Conservation (phyloP, 2,888 invertebrate species). For the Romanomermis culicivorax region DNA sequence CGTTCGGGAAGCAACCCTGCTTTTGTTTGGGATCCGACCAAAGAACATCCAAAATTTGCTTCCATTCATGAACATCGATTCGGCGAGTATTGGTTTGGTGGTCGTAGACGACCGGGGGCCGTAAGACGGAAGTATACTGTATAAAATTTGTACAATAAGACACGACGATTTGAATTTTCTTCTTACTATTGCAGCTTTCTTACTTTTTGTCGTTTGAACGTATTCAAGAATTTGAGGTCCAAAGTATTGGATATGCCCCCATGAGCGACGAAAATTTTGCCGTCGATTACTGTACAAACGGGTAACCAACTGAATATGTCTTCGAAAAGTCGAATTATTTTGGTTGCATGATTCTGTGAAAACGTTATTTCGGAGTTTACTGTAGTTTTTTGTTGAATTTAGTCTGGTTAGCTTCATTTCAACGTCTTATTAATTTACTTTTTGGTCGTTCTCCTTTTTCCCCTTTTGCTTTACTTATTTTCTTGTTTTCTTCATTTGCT, state of each 20-base stretch:
- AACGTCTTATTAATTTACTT: too few species aligned
- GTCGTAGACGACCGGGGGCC: slow-evolving; percentile 51
- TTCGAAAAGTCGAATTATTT: slow-evolving; percentile 57
- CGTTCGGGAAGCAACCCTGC: slow-evolving; percentile 33
- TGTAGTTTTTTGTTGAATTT: too few species aligned
- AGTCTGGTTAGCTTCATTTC: too few species aligned
- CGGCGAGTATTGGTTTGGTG: slow-evolving; percentile 14
- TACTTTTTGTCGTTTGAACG: slow-evolving; percentile 64
- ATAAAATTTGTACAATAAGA: slow-evolving; percentile 23
- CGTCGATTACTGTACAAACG: slow-evolving; percentile 66
- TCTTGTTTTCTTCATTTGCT: too few species aligned
- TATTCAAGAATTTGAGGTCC: slow-evolving; percentile 54
- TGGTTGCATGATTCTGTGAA: slow-evolving; percentile 30
- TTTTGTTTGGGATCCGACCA: slow-evolving; percentile 63
- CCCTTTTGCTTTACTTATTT: too few species aligned
- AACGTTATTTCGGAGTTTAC: not conserved
- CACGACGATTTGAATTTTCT: not conserved
- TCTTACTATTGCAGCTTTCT: slow-evolving; percentile 10
- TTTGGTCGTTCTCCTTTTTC: too few species aligned
- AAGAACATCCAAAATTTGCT: slow-evolving; percentile 75
- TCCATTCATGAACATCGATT: slow-evolving; percentile 61
- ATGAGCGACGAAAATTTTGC: slow-evolving; percentile 67
- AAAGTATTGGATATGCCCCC: slow-evolving; percentile 76
- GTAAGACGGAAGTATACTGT: slow-evolving; percentile 61
- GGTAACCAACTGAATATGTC: slow-evolving; percentile 79